These are phyloP conservation scores for Setipinna tenuifilis DNA, from an alignment of 2,797 vertebrate genomes.

Conservation along the genomic window DNA sequence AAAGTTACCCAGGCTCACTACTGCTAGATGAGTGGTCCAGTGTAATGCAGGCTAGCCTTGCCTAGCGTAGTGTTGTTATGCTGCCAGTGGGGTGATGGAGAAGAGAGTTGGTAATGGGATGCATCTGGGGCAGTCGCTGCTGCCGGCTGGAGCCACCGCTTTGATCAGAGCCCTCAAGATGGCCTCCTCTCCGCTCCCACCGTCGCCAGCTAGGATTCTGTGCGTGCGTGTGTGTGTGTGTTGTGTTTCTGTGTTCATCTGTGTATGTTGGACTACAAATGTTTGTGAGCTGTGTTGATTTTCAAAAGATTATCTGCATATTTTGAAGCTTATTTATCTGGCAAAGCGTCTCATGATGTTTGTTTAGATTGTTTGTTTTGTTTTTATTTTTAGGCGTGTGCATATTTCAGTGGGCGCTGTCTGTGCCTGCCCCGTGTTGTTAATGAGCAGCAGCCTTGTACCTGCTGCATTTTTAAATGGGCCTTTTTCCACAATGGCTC, in stretches of 20 bases:
- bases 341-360: not conserved
- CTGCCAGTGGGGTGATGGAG: not conserved
- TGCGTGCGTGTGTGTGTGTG: slow-evolving; percentile 38
- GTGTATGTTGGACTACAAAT: not conserved
- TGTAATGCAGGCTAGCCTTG: not conserved
- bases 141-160: slow-evolving; percentile 48
- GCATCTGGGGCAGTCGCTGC: slow-evolving; percentile 72
- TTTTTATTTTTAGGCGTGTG: slow-evolving; percentile 4
- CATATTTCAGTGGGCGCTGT: not conserved
- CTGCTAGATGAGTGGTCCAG: not conserved
- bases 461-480: slow-evolving; percentile 3
- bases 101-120: slow-evolving; percentile 65
- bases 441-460: not conserved
- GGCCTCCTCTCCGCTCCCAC: slow-evolving; percentile 52
- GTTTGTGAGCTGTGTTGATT: slow-evolving; percentile 9
- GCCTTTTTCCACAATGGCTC: not conserved
- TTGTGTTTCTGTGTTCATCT: not conserved
- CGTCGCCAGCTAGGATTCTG: slow-evolving; percentile 42
- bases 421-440: not conserved
- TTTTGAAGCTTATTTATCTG: slow-evolving; percentile 1
- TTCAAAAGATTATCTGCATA: slow-evolving; percentile 2
- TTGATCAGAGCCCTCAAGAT: slow-evolving; percentile 54
- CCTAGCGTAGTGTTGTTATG: not conserved
- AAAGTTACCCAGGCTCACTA: not conserved
- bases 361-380: not conserved